Conservation (phyloP, 1,140 invertebrate genomes). For the Ostrea edulis region DNA sequence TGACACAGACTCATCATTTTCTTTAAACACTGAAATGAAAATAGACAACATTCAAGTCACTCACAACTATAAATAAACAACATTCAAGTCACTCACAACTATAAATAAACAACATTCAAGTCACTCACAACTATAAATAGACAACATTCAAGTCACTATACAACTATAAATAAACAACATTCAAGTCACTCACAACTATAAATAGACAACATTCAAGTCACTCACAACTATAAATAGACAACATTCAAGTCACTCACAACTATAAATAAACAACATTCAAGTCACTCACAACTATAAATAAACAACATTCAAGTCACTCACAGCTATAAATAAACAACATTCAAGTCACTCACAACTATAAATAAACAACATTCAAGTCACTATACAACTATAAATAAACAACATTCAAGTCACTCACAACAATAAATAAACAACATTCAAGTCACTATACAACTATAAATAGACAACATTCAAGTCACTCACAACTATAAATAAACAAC, state of each 20-base stretch:
- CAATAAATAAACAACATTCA: too few relatives aligned
- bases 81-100: too few relatives aligned
- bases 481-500: too few relatives aligned
- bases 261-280: background rate
- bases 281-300: too few relatives aligned
- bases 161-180: background rate
- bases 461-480: background rate
- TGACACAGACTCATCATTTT: slow-evolving; percentile 6
- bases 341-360: too few relatives aligned
- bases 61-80: background rate
- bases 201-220: background rate
- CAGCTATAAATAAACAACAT: background rate
- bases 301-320: too few relatives aligned
- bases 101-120: background rate
- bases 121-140: too few relatives aligned
- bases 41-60: background rate
- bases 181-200: too few relatives aligned
- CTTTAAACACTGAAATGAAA: slow-evolving; percentile 38
- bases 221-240: background rate
- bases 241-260: background rate
- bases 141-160: too few relatives aligned
- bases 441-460: too few relatives aligned
- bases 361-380: too few relatives aligned
- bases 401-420: background rate
- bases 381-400: too few relatives aligned